These are phyloP conservation scores for Pogonomyrmex californicus DNA, from an alignment of 1,140 invertebrate species.

Conservation along the genomic window DNA sequence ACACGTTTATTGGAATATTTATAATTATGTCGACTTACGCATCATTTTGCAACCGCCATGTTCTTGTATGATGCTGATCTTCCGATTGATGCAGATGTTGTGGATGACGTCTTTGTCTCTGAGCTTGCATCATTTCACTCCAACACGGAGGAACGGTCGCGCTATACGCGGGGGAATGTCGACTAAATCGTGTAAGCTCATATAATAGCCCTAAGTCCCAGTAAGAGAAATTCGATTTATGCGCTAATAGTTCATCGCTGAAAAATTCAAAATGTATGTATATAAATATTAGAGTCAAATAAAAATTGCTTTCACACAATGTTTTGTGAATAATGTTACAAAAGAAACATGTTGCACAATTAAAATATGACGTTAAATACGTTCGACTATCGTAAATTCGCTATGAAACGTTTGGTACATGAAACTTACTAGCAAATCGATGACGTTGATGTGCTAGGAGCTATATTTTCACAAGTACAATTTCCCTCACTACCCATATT, in stretches of 20 bases:
- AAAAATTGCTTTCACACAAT: background rate
- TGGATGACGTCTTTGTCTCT: conserved; percentile 94
- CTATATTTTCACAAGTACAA: conserved; percentile 71
- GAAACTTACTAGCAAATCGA: conserved; percentile 78
- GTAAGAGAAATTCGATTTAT: conserved; percentile 87
- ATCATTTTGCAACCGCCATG: conserved; percentile 95
- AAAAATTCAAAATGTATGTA: conserved; percentile 51
- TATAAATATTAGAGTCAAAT: background rate
- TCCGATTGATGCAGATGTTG: conserved; percentile 92
- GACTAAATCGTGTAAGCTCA: conserved; percentile 90
- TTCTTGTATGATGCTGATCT: conserved; percentile 93
- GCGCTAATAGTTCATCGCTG: conserved; percentile 87
- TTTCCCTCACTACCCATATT: conserved; percentile 84
- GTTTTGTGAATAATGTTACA: background rate
- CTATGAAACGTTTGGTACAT: background rate
- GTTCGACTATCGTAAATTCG: background rate
- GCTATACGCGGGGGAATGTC: conserved; percentile 90
- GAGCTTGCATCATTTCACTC: conserved; percentile 96
- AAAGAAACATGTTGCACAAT: background rate
- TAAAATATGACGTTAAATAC: background rate
- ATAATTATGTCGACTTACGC: conserved; percentile 86
- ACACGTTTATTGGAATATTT: background rate
- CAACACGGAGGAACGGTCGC: conserved; percentile 97
- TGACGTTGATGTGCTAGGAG: conserved; percentile 83
- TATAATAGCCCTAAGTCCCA: conserved; percentile 88